These are phyloP conservation scores for Etheostoma nigrum DNA, from an alignment of 2,797 vertebrate species.

Conservation along the genomic window DNA sequence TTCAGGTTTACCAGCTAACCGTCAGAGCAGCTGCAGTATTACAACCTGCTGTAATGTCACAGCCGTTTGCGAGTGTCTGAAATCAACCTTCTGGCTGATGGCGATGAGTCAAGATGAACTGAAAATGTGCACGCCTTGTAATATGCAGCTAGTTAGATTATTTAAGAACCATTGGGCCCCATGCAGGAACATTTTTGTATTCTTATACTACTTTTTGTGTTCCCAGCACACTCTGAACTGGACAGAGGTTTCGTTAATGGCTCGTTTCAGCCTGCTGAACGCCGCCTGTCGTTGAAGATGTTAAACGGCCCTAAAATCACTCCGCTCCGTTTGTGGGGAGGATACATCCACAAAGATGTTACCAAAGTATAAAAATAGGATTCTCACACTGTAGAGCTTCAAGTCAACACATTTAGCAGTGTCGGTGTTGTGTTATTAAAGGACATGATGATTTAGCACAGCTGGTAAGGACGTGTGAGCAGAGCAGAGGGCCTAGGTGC, in stretches of 20 bases:
- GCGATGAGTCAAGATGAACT: background rate
- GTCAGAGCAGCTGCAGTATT: conserved; percentile 14
- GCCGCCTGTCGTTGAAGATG: background rate
- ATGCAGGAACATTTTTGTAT: conserved; percentile 20
- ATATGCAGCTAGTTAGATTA: background rate
- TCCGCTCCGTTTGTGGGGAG: background rate
- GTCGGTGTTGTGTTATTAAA: background rate
- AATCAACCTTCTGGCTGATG: conserved; percentile 22
- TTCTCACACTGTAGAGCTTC: no score
- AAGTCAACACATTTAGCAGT: background rate
- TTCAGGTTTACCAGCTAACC: conserved; percentile 17
- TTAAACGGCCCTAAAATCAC: no score
- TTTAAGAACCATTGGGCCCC: conserved; percentile 1
- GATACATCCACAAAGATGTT: no score
- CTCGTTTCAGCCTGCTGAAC: background rate
- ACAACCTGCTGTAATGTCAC: background rate
- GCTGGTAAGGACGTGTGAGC: no score
- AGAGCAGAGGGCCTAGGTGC: no score
- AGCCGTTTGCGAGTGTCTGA: conserved; percentile 33
- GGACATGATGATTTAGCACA: no score
- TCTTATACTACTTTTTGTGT: no score
- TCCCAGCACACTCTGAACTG: background rate
- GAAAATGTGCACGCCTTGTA: background rate
- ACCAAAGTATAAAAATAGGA: no score
- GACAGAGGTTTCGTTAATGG: background rate